These are phyloP conservation scores for Sinohyriopsis cumingii DNA, from an alignment of 2,888 invertebrate species.

Conservation along the genomic window DNA sequence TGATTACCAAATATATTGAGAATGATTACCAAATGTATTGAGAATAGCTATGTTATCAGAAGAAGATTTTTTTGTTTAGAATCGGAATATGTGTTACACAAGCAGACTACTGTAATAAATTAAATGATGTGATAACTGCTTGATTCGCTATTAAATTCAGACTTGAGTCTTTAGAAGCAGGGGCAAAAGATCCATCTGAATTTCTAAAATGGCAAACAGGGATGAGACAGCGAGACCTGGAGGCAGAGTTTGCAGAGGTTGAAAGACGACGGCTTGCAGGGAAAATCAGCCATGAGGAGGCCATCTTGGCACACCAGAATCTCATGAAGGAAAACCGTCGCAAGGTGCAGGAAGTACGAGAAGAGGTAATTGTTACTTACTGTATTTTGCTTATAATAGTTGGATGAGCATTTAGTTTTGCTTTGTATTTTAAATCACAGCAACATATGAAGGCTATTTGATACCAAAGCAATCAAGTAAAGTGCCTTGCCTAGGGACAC, in stretches of 20 bases:
- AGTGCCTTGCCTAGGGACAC: too few species aligned
- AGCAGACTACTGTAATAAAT: too few species aligned
- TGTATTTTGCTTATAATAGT: not conserved
- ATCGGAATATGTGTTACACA: too few species aligned
- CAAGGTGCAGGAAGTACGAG: slow-evolving; percentile 66
- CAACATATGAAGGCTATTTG: not conserved
- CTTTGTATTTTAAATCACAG: not conserved
- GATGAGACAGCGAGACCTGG: slow-evolving; percentile 65
- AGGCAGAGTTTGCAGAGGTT: slow-evolving; percentile 63
- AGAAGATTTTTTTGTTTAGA: too few species aligned
- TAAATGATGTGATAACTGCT: too few species aligned
- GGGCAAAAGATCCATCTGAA: slow-evolving; percentile 63
- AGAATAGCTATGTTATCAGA: too few species aligned
- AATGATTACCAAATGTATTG: too few species aligned
- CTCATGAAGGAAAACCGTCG: slow-evolving; percentile 64
- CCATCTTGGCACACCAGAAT: slow-evolving; percentile 68
- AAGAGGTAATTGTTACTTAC: slow-evolving; percentile 53
- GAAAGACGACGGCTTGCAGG: slow-evolving; percentile 68
- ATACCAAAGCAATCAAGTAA: not conserved
- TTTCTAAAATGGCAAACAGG: slow-evolving; percentile 69
- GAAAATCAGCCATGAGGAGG: slow-evolving; percentile 71
- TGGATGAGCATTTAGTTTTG: not conserved
- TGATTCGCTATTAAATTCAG: slow-evolving; percentile 34
- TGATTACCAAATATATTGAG: too few species aligned
- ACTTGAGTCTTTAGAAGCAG: slow-evolving; percentile 65